A percentile compares a stretch with the other conserved stretches of the same genome.
These are phyloP conservation scores for Exaiptasia diaphana DNA, from an alignment of 64 coral and sea anemone genomes.

Conservation along the genomic window DNA sequence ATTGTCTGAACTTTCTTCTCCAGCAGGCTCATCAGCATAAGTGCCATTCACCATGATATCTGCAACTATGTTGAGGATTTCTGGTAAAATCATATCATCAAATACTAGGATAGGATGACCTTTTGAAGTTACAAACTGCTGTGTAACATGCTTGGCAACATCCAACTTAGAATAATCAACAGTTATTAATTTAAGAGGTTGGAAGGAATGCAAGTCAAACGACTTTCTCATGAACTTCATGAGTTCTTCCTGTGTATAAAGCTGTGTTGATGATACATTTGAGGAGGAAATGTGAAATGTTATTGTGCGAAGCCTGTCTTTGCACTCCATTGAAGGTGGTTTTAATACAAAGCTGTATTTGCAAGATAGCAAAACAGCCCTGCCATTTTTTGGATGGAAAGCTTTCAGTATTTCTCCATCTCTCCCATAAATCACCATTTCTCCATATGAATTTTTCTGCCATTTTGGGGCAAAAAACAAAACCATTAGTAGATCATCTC, in stretches of 20 bases:
- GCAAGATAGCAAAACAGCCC: conserved; percentile 47
- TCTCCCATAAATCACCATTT: conserved; percentile 54
- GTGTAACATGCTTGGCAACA: conserved; percentile 45
- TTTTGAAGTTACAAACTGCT: conserved; percentile 31
- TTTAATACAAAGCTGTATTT: conserved; percentile 28
- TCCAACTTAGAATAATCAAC: background rate
- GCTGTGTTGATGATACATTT: background rate
- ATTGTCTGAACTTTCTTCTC: conserved; percentile 41
- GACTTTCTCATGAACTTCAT: no score
- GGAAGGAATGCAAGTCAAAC: no score
- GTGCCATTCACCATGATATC: conserved; percentile 20
- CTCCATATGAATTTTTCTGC: conserved; percentile 64
- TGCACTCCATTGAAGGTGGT: conserved; percentile 41
- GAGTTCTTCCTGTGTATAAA: no score
- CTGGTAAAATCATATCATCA: conserved; percentile 43
- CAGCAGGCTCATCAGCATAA: conserved; percentile 57
- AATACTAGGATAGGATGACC: conserved; percentile 63
- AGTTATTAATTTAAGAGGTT: no score
- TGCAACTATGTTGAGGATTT: conserved; percentile 32
- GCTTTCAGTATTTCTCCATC: conserved; percentile 69
- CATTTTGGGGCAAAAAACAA: conserved; percentile 43
- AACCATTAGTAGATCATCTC: background rate
- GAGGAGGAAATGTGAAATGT: conserved; percentile 11
- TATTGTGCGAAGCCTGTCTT: conserved; percentile 22
- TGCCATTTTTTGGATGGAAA: conserved; percentile 58